Evolutionary conservation across 2,888 invertebrate species (phyloP).

Genomic region (Crepidodera aurea): DNA sequence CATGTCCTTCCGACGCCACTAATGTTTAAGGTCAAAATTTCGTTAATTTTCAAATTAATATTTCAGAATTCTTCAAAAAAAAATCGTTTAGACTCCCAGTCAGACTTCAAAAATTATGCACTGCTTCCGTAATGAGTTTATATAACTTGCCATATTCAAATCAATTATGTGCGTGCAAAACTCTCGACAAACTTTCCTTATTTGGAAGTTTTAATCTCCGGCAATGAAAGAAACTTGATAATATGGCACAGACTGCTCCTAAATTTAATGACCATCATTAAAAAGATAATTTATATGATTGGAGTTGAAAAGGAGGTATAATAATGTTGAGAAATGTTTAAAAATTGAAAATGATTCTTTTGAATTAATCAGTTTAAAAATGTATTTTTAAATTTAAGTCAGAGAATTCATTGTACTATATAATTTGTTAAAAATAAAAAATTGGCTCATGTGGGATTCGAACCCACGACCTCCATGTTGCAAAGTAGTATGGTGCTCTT

Average conservation of each 20-base stretch:
- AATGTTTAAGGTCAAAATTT: too few species aligned
- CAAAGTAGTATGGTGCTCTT: too few species aligned
- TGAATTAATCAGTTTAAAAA: too few species aligned
- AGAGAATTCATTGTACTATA: too few species aligned
- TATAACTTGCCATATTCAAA: conserved; percentile 3
- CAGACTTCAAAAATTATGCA: not conserved
- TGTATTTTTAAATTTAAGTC: too few species aligned
- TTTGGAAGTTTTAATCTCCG: conserved; percentile 20
- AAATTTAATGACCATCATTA: conserved; percentile 37
- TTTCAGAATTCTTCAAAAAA: too few species aligned
- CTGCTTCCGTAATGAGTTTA: not conserved
- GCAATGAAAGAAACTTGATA: conserved; percentile 30
- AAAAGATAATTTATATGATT: conserved; percentile 29
- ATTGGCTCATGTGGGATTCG: too few species aligned
- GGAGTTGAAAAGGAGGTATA: not conserved
- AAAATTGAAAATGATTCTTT: not conserved
- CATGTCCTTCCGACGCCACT: too few species aligned
- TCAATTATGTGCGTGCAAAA: conserved; percentile 10
- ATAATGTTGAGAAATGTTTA: not conserved
- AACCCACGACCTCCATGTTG: too few species aligned
- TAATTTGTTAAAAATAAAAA: too few species aligned
- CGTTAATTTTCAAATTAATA: too few species aligned
- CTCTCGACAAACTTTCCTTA: conserved; percentile 18
- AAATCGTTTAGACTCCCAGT: too few species aligned
- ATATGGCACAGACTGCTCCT: conserved; percentile 19